phyloP scores from a whole-genome alignment of 2,888 invertebrate species.

The Acrocera orbiculus region DNA sequence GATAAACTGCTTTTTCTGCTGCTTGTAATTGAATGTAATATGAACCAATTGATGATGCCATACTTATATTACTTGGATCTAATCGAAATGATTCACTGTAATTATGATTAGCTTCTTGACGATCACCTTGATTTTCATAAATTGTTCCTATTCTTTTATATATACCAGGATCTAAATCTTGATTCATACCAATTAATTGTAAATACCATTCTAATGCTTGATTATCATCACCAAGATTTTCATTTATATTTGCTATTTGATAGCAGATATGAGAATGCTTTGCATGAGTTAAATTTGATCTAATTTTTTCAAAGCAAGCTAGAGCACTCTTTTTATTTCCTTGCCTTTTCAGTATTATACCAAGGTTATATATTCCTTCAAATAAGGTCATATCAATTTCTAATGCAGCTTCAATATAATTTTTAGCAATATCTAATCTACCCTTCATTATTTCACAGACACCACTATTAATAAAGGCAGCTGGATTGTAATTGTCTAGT shows the following conservation, averaged over 20 bases:
- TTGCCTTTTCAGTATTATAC: constrained; percentile 28
- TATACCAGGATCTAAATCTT: constrained; percentile 72
- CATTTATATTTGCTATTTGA: constrained; percentile 63
- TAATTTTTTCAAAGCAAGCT: constrained; percentile 62
- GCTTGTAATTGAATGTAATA: constrained; percentile 80
- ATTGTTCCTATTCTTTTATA: constrained; percentile 78
- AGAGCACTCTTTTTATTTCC: constrained; percentile 52
- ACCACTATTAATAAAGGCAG: constrained; percentile 71
- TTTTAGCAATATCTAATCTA: constrained; percentile 51
- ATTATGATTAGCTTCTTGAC: constrained; percentile 53
- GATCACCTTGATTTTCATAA: constrained; percentile 78
- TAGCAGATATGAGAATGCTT: constrained; percentile 46
- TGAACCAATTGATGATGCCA: constrained; percentile 76
- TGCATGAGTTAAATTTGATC: constrained; percentile 48
- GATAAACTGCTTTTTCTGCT: constrained; percentile 67
- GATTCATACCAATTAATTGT: constrained; percentile 59
- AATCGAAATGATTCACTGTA: constrained; percentile 28
- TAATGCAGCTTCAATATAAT: constrained; percentile 55
- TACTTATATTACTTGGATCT: constrained; percentile 35
- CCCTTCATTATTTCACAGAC: constrained; percentile 55
- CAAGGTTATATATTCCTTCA: constrained; percentile 69
- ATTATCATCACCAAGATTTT: constrained; percentile 42
- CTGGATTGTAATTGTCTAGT: constrained; percentile 59
- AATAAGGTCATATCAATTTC: constrained; percentile 65
- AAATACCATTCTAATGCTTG: constrained; percentile 48